These are phyloP conservation scores for Brachyopa scutellaris DNA, from an alignment of 2,888 invertebrate genomes.

Conservation along the genomic window DNA sequence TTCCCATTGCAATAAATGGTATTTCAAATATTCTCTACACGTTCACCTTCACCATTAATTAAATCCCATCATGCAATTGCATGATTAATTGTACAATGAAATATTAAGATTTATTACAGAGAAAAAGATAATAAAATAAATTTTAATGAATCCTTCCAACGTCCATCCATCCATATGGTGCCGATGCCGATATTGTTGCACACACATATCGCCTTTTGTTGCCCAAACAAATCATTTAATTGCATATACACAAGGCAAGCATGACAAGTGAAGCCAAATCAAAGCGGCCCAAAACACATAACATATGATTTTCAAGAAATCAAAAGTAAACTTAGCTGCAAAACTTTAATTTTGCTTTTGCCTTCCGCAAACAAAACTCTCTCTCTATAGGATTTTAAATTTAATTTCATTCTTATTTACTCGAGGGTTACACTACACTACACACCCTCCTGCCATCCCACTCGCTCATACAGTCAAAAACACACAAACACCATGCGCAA, in stretches of 20 bases:
- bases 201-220: background rate
- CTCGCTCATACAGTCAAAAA: background rate
- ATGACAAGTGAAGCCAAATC: slow-evolving; percentile 12
- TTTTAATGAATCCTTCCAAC: background rate
- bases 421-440: background rate
- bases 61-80: slow-evolving; percentile 3
- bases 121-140: background rate
- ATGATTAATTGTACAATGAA: slow-evolving; percentile 41
- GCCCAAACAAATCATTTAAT: slow-evolving; percentile 35
- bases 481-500: slow-evolving; percentile 18
- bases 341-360: slow-evolving; percentile 50
- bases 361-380: slow-evolving; percentile 60
- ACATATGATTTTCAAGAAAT: slow-evolving; percentile 38
- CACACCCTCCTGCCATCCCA: background rate
- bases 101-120: slow-evolving; percentile 25
- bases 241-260: slow-evolving; percentile 10
- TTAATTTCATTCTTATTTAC: slow-evolving; percentile 54
- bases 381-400: too few relatives aligned
- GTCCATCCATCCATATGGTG: slow-evolving; percentile 5
- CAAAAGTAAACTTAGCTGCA: slow-evolving; percentile 36
- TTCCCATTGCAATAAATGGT: background rate
- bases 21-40: background rate
- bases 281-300: background rate
- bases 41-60: slow-evolving; percentile 35
- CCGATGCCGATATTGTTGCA: slow-evolving; percentile 5